phyloP scores from a whole-genome alignment of 2,797 vertebrate species.

The Typhlichthys subterraneus region DNA sequence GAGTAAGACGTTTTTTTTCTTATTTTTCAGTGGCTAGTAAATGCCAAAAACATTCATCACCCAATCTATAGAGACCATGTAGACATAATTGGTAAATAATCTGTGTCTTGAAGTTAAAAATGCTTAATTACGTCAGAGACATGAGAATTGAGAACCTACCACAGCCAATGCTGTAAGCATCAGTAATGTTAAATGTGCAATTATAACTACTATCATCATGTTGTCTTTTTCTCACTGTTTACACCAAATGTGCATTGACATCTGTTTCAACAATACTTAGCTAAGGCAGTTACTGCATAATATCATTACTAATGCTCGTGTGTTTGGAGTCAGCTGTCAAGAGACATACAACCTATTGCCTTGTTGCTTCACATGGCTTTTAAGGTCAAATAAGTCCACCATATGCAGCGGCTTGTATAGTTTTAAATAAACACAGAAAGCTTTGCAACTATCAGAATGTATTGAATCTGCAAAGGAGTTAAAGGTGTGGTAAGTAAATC shows the following conservation, averaged over 20 bases:
- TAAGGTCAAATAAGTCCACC: constrained; percentile 1
- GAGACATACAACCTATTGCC: constrained; percentile 1
- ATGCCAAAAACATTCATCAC: background rate
- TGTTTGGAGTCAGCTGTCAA: constrained; percentile 11
- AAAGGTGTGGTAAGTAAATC: constrained; percentile 6
- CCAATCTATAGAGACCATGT: background rate
- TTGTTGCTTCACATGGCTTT: constrained; percentile 6
- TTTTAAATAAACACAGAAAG: constrained; percentile 13
- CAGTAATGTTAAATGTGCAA: too few species aligned
- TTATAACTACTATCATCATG: background rate
- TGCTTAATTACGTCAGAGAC: background rate
- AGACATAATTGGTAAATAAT: background rate
- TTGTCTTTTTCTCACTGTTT: background rate
- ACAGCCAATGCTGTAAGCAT: background rate
- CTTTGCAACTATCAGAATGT: constrained; percentile 21
- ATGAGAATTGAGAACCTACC: constrained; percentile 2
- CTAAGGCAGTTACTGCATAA: too few species aligned
- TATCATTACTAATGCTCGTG: too few species aligned
- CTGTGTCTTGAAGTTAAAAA: constrained; percentile 16
- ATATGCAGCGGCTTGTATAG: background rate
- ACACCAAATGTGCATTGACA: background rate
- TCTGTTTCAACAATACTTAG: too few species aligned
- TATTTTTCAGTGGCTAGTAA: background rate
- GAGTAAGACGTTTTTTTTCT: constrained; percentile 9
- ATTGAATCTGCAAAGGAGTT: constrained; percentile 6